Percentiles rank a stretch among this genome's conserved stretches.
Evolutionary conservation across 2,113 vertebrate species (phyloP).

Genomic region (Thamnophis sirtalis): DNA sequence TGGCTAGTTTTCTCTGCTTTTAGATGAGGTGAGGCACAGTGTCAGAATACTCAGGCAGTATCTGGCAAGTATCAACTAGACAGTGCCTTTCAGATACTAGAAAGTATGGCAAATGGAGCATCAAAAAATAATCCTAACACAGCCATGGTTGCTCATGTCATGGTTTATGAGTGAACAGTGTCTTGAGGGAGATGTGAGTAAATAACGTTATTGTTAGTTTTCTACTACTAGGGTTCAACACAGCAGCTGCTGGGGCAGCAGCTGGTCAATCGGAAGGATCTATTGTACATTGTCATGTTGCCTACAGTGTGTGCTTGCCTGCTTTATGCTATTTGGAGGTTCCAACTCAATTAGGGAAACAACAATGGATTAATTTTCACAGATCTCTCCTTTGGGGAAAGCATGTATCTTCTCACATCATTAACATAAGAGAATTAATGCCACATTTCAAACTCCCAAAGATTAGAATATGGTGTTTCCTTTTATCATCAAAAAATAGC

Average conservation of each 20-base stretch:
- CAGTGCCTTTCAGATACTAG: background rate
- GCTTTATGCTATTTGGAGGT: background rate
- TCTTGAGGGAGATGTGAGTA: background rate
- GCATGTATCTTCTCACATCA: background rate
- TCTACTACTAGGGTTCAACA: conserved; percentile 41
- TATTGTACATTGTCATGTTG: conserved; percentile 35
- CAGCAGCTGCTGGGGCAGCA: conserved; percentile 49
- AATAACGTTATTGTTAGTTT: conserved; percentile 29
- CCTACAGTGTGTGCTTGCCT: conserved; percentile 18
- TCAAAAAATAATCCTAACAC: background rate
- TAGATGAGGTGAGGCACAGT: background rate
- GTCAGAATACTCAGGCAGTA: background rate
- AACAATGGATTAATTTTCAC: background rate
- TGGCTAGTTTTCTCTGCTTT: background rate
- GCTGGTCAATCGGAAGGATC: conserved; percentile 44
- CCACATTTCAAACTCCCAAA: background rate
- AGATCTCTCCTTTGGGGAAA: background rate
- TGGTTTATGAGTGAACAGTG: background rate
- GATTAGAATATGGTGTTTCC: background rate
- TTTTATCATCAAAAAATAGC: background rate
- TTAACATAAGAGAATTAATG: background rate
- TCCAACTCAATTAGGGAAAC: background rate
- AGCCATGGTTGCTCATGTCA: background rate
- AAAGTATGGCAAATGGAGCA: background rate
- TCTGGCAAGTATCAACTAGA: background rate